Evolutionary conservation across 2,113 vertebrate species (phyloP).

Genomic region (Lanius collurio): DNA sequence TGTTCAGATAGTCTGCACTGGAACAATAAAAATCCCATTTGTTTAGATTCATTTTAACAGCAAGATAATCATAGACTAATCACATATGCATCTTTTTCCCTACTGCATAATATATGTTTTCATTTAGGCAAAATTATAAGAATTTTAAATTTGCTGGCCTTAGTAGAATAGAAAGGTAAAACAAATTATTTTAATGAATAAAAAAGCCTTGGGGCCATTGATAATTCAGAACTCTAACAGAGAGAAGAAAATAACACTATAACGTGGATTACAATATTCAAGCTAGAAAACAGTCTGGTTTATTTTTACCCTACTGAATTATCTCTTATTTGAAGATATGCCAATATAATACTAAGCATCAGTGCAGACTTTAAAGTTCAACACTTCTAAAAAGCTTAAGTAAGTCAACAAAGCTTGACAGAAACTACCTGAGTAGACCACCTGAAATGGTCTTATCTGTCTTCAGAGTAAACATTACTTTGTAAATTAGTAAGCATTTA

Average conservation of each 20-base stretch:
- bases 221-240: background rate
- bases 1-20: slow-evolving; percentile 11
- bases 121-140: slow-evolving; percentile 49
- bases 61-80: slow-evolving; percentile 48
- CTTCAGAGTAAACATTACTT: background rate
- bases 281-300: background rate
- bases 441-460: background rate
- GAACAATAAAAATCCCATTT: slow-evolving; percentile 53
- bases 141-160: slow-evolving; percentile 25
- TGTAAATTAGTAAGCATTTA: background rate
- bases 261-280: background rate
- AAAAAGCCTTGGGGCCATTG: slow-evolving; percentile 6
- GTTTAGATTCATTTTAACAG: slow-evolving; percentile 52
- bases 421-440: background rate
- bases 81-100: slow-evolving; percentile 20
- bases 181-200: slow-evolving; percentile 39
- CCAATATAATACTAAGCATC: background rate
- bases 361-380: background rate
- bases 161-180: slow-evolving; percentile 45
- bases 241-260: background rate
- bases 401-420: background rate
- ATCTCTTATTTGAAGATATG: background rate
- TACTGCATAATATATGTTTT: slow-evolving; percentile 35
- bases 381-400: background rate
- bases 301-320: background rate